Evolutionary conservation across 2,113 vertebrate species (phyloP).

Genomic region (Barbus barbus): DNA sequence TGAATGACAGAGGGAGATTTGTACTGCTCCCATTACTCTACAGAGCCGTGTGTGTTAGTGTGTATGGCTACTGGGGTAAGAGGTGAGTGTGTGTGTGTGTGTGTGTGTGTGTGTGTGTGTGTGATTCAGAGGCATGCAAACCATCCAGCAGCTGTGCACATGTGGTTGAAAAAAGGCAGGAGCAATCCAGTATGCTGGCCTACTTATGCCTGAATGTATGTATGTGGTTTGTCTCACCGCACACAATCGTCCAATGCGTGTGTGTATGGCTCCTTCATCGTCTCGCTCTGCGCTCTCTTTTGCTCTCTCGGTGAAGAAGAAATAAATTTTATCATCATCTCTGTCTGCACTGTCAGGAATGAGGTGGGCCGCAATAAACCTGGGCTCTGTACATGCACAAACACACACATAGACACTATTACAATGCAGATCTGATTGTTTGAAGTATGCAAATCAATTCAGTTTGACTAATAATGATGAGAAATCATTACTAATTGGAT

Average conservation of each 20-base stretch:
- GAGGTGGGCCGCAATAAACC: conserved; percentile 84
- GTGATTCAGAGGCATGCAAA: conserved; percentile 37
- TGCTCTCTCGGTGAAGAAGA: conserved; percentile 94
- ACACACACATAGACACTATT: conserved; percentile 13
- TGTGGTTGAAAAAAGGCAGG: conserved; percentile 8
- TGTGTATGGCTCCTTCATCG: conserved; percentile 79
- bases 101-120: conserved; percentile 6
- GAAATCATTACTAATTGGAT: neutral
- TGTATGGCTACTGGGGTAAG: neutral
- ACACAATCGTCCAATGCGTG: conserved; percentile 87
- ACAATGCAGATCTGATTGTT: neutral
- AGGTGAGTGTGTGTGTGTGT: conserved; percentile 15
- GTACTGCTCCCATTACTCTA: neutral
- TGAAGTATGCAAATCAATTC: neutral
- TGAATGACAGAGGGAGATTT: conserved; percentile 40
- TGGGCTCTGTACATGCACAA: conserved; percentile 77
- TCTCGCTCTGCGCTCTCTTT: conserved; percentile 78
- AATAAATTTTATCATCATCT: conserved; percentile 93
- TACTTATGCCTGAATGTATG: conserved; percentile 31
- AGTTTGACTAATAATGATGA: too few species aligned
- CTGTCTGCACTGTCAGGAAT: conserved; percentile 87
- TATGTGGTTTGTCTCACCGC: conserved; percentile 76
- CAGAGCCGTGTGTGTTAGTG: conserved; percentile 36
- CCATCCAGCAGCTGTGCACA: conserved; percentile 55
- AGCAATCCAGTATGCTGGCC: conserved; percentile 42